These are phyloP conservation scores for Drosophila buzzatii DNA, from an alignment of 2,888 invertebrate species.

Conservation along the genomic window DNA sequence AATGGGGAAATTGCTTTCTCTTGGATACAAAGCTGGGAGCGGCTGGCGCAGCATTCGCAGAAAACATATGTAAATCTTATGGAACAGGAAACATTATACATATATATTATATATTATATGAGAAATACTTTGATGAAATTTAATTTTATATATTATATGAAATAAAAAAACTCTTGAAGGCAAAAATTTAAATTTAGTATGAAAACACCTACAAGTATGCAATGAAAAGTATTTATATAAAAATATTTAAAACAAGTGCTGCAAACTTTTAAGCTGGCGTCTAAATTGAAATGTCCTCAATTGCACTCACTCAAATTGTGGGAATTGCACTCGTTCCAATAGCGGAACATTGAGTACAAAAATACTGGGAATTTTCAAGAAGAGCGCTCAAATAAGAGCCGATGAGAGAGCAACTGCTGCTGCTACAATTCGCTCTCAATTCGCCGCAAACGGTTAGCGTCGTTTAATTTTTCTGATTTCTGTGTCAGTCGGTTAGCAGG, in stretches of 20 bases:
- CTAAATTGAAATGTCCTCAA: slow-evolving; percentile 19
- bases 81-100: background rate
- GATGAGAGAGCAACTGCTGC: background rate
- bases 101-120: background rate
- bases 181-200: background rate
- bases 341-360: slow-evolving; percentile 31
- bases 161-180: too few relatives aligned
- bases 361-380: slow-evolving; percentile 65
- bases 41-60: slow-evolving; percentile 15
- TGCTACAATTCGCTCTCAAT: slow-evolving; percentile 25
- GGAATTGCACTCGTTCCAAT: slow-evolving; percentile 18
- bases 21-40: slow-evolving; percentile 30
- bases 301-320: slow-evolving; percentile 14
- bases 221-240: slow-evolving; percentile 18
- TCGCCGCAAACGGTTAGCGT: slow-evolving; percentile 41
- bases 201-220: slow-evolving; percentile 27
- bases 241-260: slow-evolving; percentile 1
- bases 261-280: slow-evolving; percentile 35
- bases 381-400: slow-evolving; percentile 6
- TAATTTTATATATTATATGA: too few relatives aligned
- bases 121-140: background rate
- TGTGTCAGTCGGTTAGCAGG: slow-evolving; percentile 80
- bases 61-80: background rate
- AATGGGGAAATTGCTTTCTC: slow-evolving; percentile 58
- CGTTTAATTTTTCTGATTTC: slow-evolving; percentile 56